Base-by-base conservation (phyloP, 2,888 invertebrate genomes). In the Drosophila neonasuta region DNA sequence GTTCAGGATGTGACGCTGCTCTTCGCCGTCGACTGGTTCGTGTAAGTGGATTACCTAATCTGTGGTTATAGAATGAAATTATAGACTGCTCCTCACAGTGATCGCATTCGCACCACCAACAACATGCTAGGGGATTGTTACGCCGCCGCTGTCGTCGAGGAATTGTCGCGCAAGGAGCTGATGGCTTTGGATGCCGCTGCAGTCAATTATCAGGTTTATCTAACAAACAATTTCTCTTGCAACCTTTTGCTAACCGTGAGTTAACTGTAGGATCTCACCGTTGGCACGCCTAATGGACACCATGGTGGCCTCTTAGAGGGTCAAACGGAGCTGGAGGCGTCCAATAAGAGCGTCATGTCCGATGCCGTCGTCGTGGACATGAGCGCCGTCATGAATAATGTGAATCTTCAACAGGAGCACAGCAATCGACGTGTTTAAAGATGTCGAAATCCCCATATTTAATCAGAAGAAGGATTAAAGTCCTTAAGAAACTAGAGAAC, bases 121-220 rank as follows among this genome's bases (percentile, higher is more conserved):
- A 97, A 97, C 89, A 95, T 97, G 93, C 90, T 97, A 59, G 97
- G 96, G 0, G 97, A 97, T 88, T 96, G 96, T 89, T 97, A 97
- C 89, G 94, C 96, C 2, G 96, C 96, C 2, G 96, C 96, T 0
- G 93, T 97, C 1, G 96, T 97, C 11, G 96, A 97, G 88, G 94
- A 95, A 79, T 91, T 96, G 49, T 97, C 96, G 10, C 95, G 95
- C 90, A 94, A 95, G 72, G 96, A 97, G 89, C 91, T 96, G 20
- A 94, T 95, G 94, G 95, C 95, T 0, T 92, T 94, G 75, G 95
- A 95, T 87, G 94, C 94, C 42, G 93, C 94, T 54, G 93, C 94
- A 51, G 92, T 93, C 45, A 86, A 89, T 41, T 93, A 92, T 88
- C 93, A 93, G 91, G 93, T 93, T 86, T 15, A 15, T 15, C 11